A percentile compares a stretch with the other conserved stretches of the same genome.
Conservation (phyloP, 2,113 vertebrate genomes). For the Notarius quadriscutis region DNA sequence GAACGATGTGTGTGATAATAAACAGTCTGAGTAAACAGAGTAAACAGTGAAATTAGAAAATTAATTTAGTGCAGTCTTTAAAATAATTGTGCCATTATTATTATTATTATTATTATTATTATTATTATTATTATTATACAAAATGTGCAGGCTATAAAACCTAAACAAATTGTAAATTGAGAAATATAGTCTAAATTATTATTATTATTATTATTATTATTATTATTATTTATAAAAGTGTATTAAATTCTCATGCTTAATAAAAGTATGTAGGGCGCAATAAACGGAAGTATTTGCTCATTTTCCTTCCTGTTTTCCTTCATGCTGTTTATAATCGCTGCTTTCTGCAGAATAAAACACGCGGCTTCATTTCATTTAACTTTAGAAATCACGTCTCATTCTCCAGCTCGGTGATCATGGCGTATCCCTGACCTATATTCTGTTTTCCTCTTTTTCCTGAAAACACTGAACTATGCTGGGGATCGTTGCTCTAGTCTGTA, state of each 20-base stretch:
- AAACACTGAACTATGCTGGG: neutral
- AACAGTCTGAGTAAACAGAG: neutral
- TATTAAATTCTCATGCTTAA: neutral
- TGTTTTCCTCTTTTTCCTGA: neutral
- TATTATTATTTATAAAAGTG: neutral
- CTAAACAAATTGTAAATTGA: neutral
- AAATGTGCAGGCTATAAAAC: neutral
- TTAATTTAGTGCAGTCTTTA: neutral
- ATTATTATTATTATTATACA: neutral
- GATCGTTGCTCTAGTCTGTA: neutral
- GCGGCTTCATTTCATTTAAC: neutral
- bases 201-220: neutral
- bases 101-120: neutral
- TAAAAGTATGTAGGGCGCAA: neutral
- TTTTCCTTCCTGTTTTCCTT: neutral
- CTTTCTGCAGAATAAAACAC: neutral
- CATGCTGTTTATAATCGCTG: neutral
- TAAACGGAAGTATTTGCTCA: neutral
- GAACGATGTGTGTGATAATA: neutral
- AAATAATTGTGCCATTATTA: neutral
- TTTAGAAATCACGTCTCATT: neutral
- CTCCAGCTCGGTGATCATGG: neutral
- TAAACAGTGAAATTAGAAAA: neutral
- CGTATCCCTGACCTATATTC: neutral
- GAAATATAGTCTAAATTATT: neutral